These are phyloP conservation scores for Lithobates sylvaticus DNA, from an alignment of 2,797 vertebrate species.

Conservation along the genomic window DNA sequence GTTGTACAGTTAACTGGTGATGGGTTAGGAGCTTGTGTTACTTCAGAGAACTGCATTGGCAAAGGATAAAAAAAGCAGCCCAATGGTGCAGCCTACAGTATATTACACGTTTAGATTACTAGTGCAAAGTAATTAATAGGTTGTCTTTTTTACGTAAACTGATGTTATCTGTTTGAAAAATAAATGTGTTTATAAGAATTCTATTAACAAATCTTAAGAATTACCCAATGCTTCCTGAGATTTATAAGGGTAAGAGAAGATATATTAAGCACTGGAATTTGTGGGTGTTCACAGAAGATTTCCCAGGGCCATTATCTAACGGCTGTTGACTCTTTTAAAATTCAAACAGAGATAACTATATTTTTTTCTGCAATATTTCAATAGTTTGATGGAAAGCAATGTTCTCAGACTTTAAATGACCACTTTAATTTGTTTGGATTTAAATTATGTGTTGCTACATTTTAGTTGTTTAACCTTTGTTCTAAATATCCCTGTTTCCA, in stretches of 20 bases:
- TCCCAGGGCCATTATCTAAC: conserved; percentile 24
- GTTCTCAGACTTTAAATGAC: conserved; percentile 27
- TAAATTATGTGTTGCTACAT: background rate
- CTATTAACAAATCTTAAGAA: background rate
- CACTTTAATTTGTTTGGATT: background rate
- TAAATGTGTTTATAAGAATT: background rate
- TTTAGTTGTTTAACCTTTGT: conserved; percentile 12
- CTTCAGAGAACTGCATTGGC: too few relatives aligned
- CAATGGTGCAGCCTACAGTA: too few relatives aligned
- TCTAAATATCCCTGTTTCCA: background rate
- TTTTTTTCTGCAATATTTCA: conserved; percentile 20
- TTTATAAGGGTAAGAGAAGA: conserved; percentile 17
- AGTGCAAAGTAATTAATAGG: too few relatives aligned
- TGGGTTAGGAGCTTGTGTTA: too few relatives aligned
- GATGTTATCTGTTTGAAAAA: too few relatives aligned
- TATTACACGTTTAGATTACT: too few relatives aligned
- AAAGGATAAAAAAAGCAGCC: too few relatives aligned
- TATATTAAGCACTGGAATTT: conserved; percentile 20
- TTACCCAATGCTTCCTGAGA: background rate
- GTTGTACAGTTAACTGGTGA: too few relatives aligned
- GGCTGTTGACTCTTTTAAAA: background rate
- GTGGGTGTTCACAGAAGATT: conserved; percentile 13
- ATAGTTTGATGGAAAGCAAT: conserved; percentile 8
- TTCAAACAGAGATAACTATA: conserved; percentile 2
- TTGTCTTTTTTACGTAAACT: too few relatives aligned